Evolutionary conservation across 2,113 vertebrate species (phyloP).

Genomic region (Jaculus jaculus): DNA sequence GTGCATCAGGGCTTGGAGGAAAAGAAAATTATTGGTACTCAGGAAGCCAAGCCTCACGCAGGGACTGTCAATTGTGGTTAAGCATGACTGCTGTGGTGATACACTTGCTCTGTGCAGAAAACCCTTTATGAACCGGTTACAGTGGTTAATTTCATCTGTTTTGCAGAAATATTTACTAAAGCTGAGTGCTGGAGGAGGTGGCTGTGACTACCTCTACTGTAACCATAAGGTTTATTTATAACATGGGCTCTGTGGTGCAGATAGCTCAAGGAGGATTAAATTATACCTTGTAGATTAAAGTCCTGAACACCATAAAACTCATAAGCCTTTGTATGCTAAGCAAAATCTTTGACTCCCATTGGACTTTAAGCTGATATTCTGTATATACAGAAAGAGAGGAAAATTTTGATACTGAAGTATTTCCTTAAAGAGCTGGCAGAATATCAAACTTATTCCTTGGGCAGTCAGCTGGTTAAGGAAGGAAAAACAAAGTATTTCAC

Average conservation of each 20-base stretch:
- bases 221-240: conserved; percentile 80
- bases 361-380: conserved; percentile 72
- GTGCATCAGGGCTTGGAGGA: not conserved
- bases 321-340: conserved; percentile 83
- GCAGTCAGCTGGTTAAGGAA: not conserved
- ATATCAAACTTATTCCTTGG: conserved; percentile 68
- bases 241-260: conserved; percentile 69
- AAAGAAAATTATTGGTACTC: conserved; percentile 63
- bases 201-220: conserved; percentile 67
- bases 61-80: conserved; percentile 69
- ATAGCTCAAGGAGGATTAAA: conserved; percentile 85
- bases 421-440: conserved; percentile 65
- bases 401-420: conserved; percentile 71
- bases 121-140: conserved; percentile 20
- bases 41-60: conserved; percentile 70
- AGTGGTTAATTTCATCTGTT: conserved; percentile 71
- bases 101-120: conserved; percentile 21
- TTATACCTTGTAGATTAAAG: conserved; percentile 84
- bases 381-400: conserved; percentile 53
- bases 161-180: conserved; percentile 76
- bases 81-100: conserved; percentile 36
- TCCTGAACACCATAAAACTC: conserved; percentile 82
- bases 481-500: not conserved
- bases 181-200: conserved; percentile 75
- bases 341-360: conserved; percentile 79